Evolutionary conservation across 2,113 vertebrate species (phyloP), one percentile per base, ranked within the genome.

Genomic region (Haplochromis vanheusdeni): DNA sequence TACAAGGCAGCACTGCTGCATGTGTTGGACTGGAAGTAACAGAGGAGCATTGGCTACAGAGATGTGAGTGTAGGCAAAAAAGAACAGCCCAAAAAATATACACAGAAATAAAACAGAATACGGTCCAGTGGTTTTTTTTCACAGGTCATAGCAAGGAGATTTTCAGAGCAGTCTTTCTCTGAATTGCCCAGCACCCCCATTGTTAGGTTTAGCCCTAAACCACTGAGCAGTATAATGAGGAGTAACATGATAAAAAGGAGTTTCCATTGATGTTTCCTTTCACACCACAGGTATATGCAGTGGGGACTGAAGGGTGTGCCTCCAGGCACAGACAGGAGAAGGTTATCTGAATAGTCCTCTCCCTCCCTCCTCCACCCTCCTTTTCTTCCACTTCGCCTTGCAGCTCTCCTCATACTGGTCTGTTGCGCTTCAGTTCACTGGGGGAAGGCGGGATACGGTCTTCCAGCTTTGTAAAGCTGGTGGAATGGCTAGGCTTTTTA

Each of bases 371-470:
- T 23, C 80, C 79, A 62, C 26, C 60, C 45, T 89, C 40, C 58
- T 68, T 68, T 80, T 31, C 40, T 42, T 83, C 49, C 54, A n/a
- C 42, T 80, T 68, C 9, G 4, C 56, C 58, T 42, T 79, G 33
- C 51, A 87, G 56, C 33, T 33, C 35, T 77, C 68, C 80, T 95
- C 90, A 96, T 87, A 94, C 86, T 11, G 82, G 87, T 10, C 91
- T 87, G 89, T 95, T 94, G n/a, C 75, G 86, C 73, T 93, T 94
- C 80, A 95, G 94, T 89, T 96, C 93, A 87, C 95, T 96, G 47
- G 94, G 84, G 23, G 94, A 95, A 33, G 95, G 93, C 3, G 95
- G 94, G 31, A 93, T 82, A 79, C 58, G 81, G 58, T 92, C 94
- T 55, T 60, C 94, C 86, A 95, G 91, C 82, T 94, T 89, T 26